phyloP scores from a whole-genome alignment of 2,113 vertebrate species.

The Sclerurus mexicanus region DNA sequence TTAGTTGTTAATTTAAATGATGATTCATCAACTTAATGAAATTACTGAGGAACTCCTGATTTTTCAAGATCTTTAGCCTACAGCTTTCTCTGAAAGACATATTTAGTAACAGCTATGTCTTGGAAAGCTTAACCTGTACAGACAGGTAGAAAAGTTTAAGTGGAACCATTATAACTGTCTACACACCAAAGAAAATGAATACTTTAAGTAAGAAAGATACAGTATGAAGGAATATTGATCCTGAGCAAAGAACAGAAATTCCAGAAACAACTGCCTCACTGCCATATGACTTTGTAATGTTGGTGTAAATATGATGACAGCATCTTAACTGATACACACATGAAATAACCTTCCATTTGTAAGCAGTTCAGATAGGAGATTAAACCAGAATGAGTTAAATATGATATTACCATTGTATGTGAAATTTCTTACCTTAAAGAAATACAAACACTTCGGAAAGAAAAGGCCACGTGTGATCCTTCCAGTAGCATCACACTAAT shows the following conservation, averaged over 20 bases:
- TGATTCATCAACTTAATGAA: not conserved
- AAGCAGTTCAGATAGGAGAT: not conserved
- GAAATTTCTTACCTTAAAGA: not conserved
- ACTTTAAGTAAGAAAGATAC: not conserved
- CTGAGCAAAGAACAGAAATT: not conserved
- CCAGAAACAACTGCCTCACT: not conserved
- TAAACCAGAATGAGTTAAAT: not conserved
- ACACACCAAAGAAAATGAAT: not conserved
- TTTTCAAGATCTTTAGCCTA: not conserved
- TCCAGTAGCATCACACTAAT: not conserved
- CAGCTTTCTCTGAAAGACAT: not conserved
- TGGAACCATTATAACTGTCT: accelerated
- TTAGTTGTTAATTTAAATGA: not conserved
- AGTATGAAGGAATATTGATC: not conserved
- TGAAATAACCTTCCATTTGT: not conserved
- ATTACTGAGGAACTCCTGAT: not conserved
- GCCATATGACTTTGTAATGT: not conserved
- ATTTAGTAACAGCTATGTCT: not conserved
- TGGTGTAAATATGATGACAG: not conserved
- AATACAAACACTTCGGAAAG: not conserved
- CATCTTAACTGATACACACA: not conserved
- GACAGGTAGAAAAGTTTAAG: not conserved
- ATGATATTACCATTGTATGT: not conserved
- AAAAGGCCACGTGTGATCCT: not conserved
- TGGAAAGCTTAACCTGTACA: not conserved